A percentile compares a stretch with the other conserved stretches of the same genome.
Evolutionary conservation across 2,113 vertebrate species (phyloP).

Genomic region (Phaetusa simplex): DNA sequence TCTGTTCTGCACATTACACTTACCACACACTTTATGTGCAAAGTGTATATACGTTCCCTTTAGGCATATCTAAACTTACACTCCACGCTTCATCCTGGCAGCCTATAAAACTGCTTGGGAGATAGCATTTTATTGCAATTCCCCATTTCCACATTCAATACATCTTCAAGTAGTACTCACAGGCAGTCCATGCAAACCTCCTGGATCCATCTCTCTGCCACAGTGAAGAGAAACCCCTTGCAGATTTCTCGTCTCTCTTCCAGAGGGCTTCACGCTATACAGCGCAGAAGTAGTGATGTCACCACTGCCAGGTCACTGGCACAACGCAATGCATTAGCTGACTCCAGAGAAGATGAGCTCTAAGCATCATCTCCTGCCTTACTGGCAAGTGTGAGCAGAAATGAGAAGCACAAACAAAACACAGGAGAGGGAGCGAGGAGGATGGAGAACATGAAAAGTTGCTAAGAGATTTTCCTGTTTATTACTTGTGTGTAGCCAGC

Average conservation of each 20-base stretch:
- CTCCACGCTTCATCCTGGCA: background rate
- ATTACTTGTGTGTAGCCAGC: constrained; percentile 42
- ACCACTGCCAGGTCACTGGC: background rate
- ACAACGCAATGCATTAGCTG: background rate
- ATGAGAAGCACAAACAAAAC: background rate
- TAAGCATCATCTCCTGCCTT: background rate
- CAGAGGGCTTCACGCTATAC: background rate
- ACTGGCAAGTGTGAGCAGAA: background rate
- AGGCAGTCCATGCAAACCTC: constrained; percentile 67
- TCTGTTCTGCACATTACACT: background rate
- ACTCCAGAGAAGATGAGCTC: background rate
- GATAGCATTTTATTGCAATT: background rate
- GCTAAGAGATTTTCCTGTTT: constrained; percentile 61
- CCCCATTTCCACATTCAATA: background rate
- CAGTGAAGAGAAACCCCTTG: background rate
- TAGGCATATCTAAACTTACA: constrained; percentile 2
- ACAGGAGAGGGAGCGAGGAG: background rate
- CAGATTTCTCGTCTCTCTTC: background rate
- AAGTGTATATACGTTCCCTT: background rate
- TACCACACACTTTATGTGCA: background rate
- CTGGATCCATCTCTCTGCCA: constrained; percentile 75
- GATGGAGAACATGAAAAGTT: background rate
- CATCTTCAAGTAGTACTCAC: constrained; percentile 65
- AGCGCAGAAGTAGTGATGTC: background rate
- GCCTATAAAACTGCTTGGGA: background rate